Percentiles rank a stretch among this genome's conserved stretches.
Conservation (phyloP, 1,140 invertebrate species). For the Holotrichia oblita region DNA sequence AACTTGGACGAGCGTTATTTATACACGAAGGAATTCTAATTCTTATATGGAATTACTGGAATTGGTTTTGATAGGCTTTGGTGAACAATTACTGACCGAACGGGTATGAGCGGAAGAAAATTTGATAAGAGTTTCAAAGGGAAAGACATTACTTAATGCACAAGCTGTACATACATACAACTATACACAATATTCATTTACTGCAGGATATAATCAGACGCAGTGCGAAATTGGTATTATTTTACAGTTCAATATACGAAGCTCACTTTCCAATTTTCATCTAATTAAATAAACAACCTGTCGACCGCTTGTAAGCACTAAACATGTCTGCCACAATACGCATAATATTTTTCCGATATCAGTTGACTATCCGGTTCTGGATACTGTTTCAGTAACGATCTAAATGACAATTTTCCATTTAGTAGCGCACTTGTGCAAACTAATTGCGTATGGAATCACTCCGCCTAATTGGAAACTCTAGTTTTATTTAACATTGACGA, state of each 20-base stretch:
- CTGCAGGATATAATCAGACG: too few relatives aligned
- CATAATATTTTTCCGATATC: not conserved
- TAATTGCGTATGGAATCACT: not conserved
- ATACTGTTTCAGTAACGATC: not conserved
- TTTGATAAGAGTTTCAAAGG: too few relatives aligned
- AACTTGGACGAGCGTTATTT: too few relatives aligned
- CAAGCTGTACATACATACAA: too few relatives aligned
- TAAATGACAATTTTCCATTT: constrained; percentile 8
- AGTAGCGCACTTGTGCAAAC: not conserved
- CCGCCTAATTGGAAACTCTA: not conserved
- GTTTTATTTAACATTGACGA: not conserved
- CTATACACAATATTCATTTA: too few relatives aligned
- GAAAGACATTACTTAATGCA: too few relatives aligned
- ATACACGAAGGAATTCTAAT: too few relatives aligned
- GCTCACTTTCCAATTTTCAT: not conserved
- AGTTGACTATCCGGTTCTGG: not conserved
- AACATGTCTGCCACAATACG: not conserved
- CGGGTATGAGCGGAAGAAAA: too few relatives aligned
- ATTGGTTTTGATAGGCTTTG: too few relatives aligned
- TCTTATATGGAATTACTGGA: too few relatives aligned
- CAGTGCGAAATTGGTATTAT: not conserved
- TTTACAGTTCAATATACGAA: not conserved
- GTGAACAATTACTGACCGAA: too few relatives aligned
- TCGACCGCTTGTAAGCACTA: too few relatives aligned
- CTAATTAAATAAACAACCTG: not conserved